Evolutionary conservation across 2,113 vertebrate species (phyloP).

Genomic region (Poeciliopsis retropinna): DNA sequence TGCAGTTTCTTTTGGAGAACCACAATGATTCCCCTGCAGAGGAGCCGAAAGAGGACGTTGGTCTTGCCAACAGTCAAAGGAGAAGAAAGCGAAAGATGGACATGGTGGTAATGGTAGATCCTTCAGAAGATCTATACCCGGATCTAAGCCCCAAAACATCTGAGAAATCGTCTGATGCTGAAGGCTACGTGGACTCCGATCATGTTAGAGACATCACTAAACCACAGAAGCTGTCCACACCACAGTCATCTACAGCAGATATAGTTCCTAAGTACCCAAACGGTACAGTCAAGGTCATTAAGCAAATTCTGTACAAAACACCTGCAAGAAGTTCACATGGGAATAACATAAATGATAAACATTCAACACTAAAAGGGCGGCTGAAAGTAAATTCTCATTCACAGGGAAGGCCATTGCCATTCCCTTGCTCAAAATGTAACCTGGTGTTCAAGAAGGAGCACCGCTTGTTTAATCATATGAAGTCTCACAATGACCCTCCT

Average conservation of each 20-base stretch:
- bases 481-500: slow-evolving; percentile 89
- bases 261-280: slow-evolving; percentile 82
- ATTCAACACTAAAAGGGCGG: slow-evolving; percentile 82
- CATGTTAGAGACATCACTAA: slow-evolving; percentile 57
- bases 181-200: slow-evolving; percentile 78
- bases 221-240: slow-evolving; percentile 83
- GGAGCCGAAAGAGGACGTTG: slow-evolving; percentile 79
- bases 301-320: slow-evolving; percentile 87
- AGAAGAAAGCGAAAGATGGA: slow-evolving; percentile 95
- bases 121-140: slow-evolving; percentile 88
- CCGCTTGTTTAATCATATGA: slow-evolving; percentile 91
- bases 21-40: slow-evolving; percentile 84
- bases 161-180: slow-evolving; percentile 81
- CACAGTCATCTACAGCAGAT: slow-evolving; percentile 81
- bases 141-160: slow-evolving; percentile 83
- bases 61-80: slow-evolving; percentile 76
- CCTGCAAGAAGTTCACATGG: slow-evolving; percentile 83
- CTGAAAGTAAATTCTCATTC: slow-evolving; percentile 84
- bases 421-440: slow-evolving; percentile 92
- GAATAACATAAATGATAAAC: slow-evolving; percentile 83
- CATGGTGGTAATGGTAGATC: slow-evolving; percentile 92
- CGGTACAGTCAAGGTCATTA: slow-evolving; percentile 87
- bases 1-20: slow-evolving; percentile 92
- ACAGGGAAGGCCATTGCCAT: slow-evolving; percentile 86
- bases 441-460: slow-evolving; percentile 92